Percentiles rank a stretch among this genome's conserved stretches.
phyloP scores from a whole-genome alignment of 2,888 invertebrate species.

The Tribolium freemani region DNA sequence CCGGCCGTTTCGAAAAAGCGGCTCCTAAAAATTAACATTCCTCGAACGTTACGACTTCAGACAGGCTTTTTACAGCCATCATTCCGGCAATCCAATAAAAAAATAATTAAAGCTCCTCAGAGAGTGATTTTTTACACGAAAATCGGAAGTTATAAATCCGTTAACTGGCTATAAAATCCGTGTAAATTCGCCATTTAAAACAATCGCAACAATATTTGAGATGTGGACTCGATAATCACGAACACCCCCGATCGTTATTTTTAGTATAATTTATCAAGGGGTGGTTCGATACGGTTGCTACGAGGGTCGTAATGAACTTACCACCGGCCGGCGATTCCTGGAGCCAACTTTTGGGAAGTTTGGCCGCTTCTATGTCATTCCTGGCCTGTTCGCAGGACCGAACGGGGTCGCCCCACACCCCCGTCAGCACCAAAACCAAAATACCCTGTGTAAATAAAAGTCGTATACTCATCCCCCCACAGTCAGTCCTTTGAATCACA shows the following conservation, averaged over 20 bases:
- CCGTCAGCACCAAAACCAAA: slow-evolving; percentile 55
- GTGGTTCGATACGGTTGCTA: slow-evolving; percentile 2
- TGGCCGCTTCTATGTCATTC: slow-evolving; percentile 70
- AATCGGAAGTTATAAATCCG: slow-evolving; percentile 20
- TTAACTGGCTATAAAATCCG: background rate
- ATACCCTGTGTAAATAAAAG: slow-evolving; percentile 54
- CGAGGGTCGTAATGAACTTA: slow-evolving; percentile 59
- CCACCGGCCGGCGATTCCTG: slow-evolving; percentile 71
- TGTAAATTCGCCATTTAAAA: slow-evolving; percentile 19
- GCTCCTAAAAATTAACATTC: slow-evolving; percentile 4
- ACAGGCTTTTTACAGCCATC: background rate
- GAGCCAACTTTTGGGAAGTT: slow-evolving; percentile 70
- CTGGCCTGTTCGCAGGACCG: slow-evolving; percentile 70
- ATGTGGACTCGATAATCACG: slow-evolving; percentile 11
- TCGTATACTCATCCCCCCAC: slow-evolving; percentile 50
- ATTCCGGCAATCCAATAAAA: background rate
- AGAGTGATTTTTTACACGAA: background rate
- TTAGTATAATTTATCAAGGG: slow-evolving; percentile 27
- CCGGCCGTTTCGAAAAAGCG: background rate
- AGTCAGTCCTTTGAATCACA: slow-evolving; percentile 58
- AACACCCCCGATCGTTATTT: slow-evolving; percentile 13
- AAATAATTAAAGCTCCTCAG: background rate
- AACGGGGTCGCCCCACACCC: slow-evolving; percentile 48
- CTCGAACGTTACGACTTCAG: background rate
- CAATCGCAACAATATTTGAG: slow-evolving; percentile 4